Percentiles rank a stretch among this genome's conserved stretches.
Conservation (phyloP, 1,140 invertebrate species). For the Drosophila carrolli region DNA sequence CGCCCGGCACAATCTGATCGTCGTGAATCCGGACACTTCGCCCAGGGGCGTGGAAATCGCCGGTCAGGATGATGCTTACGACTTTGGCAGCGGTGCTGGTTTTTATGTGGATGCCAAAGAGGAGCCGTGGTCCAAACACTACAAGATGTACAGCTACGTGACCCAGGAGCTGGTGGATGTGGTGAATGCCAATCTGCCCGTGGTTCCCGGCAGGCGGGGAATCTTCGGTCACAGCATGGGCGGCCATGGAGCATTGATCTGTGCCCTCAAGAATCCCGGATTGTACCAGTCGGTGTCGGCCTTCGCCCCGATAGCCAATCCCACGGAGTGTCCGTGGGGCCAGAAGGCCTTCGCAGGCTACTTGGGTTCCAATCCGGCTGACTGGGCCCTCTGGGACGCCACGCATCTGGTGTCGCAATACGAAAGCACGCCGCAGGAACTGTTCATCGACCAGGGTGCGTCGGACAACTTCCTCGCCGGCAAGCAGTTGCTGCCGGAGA, state of each 20-base stretch:
- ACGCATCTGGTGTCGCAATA: slow-evolving; percentile 93
- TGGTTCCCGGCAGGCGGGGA: slow-evolving; percentile 87
- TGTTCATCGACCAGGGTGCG: slow-evolving; percentile 95
- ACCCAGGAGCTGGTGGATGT: slow-evolving; percentile 94
- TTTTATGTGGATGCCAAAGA: slow-evolving; percentile 97
- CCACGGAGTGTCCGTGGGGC: slow-evolving; percentile 94
- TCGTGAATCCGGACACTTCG: slow-evolving; percentile 97
- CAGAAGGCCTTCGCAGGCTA: slow-evolving; percentile 95
- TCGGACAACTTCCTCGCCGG: slow-evolving; percentile 93
- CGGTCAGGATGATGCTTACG: slow-evolving; percentile 95
- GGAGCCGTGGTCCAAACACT: slow-evolving; percentile 97
- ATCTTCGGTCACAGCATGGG: slow-evolving; percentile 98
- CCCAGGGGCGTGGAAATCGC: slow-evolving; percentile 95
- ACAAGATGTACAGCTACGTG: slow-evolving; percentile 98
- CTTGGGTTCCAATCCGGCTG: slow-evolving; percentile 89
- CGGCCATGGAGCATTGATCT: slow-evolving; percentile 97
- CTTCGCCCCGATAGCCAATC: slow-evolving; percentile 98
- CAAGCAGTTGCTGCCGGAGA: slow-evolving; percentile 94
- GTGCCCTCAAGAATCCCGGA: slow-evolving; percentile 96
- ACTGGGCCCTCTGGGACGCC: slow-evolving; percentile 96
- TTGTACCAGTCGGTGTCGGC: slow-evolving; percentile 96
- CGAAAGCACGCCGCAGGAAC: slow-evolving; percentile 92
- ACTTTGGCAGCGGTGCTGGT: slow-evolving; percentile 97
- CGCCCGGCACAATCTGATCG: slow-evolving; percentile 89
- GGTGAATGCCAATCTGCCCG: slow-evolving; percentile 91